Base-by-base conservation (phyloP, 2,113 vertebrate species). In the Henicopernis longicauda region DNA sequence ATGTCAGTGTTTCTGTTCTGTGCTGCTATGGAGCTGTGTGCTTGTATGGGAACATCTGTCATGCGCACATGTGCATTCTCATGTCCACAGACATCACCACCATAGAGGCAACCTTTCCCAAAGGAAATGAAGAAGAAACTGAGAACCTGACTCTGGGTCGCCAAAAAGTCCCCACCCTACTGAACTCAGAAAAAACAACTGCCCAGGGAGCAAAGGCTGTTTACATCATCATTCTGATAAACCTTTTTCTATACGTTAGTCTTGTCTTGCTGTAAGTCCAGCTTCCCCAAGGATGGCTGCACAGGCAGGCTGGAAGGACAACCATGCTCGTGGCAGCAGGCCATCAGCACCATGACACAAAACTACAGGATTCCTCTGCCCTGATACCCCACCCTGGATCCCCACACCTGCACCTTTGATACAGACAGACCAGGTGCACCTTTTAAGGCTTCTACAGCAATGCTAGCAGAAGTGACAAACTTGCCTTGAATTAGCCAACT, bases 31-130 rank as follows among this genome's bases (percentile, higher is more conserved):
- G n/a, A 77, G 22, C 58, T 29, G 42, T 16, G 45, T 14, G 19
- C 16, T 70, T 61, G 8, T 34, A 40, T 9, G 14, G 34, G 58
- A 76, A 61, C 13, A 76, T 21, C 10, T 71, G 27, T 25, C 42
- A 50, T 0, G 1, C 8, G 40, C 7, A 13, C 29, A 72, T 1
- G 1, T 38, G 27, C 8, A 10, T 66, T 74, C 45, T 34, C 36
- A 21, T 10, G 34, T 25, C 17, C 42, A 65, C 18, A 71, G 42
- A 45, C 42, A 31, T 9, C 36, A 45, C 14, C 20, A 44, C 20
- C 36, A 34, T 0, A 38, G n/a, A 58, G 16, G 17, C 38, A 66
- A 54, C n/a, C n/a, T 31, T 72, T 45, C 65, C 50, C 26, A 57
- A 65, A 42, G 61, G 40, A 91, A 95, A 61, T 2, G 3, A 78